Conservation (phyloP, 2,888 invertebrate genomes). For the Neocrepidodera transversa region DNA sequence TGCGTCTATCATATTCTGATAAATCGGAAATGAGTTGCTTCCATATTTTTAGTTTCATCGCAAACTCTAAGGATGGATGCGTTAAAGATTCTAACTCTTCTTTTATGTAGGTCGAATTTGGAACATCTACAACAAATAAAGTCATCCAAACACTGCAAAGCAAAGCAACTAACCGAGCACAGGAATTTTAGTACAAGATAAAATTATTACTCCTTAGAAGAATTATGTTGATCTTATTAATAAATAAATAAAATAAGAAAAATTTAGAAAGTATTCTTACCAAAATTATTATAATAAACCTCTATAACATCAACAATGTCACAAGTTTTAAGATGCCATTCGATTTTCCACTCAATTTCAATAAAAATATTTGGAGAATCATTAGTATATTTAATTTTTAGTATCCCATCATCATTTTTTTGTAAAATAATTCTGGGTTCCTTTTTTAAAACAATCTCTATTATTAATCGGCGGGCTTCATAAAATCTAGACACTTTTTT, state of each 20-base stretch:
- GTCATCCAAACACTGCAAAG: background rate
- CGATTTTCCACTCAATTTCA: slow-evolving; percentile 36
- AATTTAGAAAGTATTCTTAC: too few relatives aligned
- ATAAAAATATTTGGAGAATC: slow-evolving; percentile 23
- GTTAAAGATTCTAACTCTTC: slow-evolving; percentile 32
- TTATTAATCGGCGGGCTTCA: slow-evolving; percentile 38
- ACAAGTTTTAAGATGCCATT: slow-evolving; percentile 38
- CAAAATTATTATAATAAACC: slow-evolving; percentile 39
- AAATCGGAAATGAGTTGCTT: slow-evolving; percentile 35
- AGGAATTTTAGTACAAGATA: too few relatives aligned
- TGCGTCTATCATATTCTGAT: slow-evolving; percentile 19
- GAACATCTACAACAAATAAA: slow-evolving; percentile 30
- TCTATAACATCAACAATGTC: slow-evolving; percentile 38
- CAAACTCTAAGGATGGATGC: slow-evolving; percentile 33
- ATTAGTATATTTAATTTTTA: slow-evolving; percentile 34
- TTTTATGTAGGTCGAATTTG: slow-evolving; percentile 28
- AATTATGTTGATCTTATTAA: too few relatives aligned
- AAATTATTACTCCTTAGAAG: too few relatives aligned
- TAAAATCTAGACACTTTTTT: slow-evolving; percentile 36
- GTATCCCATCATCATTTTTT: slow-evolving; percentile 23
- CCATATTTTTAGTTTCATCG: slow-evolving; percentile 39
- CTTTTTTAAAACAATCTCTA: slow-evolving; percentile 33
- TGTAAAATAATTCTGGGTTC: slow-evolving; percentile 28
- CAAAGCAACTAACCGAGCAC: too few relatives aligned
- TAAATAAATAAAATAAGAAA: too few relatives aligned